These are phyloP conservation scores for Tachyglossus aculeatus DNA, from an alignment of 2,797 vertebrate genomes.

Conservation along the genomic window DNA sequence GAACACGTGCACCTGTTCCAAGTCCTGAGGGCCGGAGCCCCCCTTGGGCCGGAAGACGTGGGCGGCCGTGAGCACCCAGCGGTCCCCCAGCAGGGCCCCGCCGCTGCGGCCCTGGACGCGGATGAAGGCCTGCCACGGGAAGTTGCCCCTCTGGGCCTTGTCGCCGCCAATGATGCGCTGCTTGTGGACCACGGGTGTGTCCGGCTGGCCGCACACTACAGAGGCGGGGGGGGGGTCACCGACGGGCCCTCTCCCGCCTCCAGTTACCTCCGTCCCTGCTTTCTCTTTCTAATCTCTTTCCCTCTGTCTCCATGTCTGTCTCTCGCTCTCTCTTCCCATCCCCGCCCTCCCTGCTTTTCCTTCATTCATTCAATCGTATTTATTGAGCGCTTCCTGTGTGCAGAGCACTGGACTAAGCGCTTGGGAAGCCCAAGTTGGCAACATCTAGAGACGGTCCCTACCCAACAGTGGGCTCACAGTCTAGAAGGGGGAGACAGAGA, in stretches of 20 bases:
- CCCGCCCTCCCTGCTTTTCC: neutral
- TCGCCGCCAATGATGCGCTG: constrained; percentile 69
- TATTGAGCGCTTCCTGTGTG: too few relatives aligned
- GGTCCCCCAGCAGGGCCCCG: constrained; percentile 72
- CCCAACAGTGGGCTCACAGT: too few relatives aligned
- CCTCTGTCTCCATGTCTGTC: too few relatives aligned
- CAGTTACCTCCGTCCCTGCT: neutral
- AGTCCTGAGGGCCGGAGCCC: neutral
- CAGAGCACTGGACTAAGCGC: too few relatives aligned
- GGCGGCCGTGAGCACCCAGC: constrained; percentile 79
- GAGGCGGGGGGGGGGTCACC: neutral
- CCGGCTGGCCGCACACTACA: constrained; percentile 76
- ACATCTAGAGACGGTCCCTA: too few relatives aligned
- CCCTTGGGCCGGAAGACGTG: constrained; percentile 70
- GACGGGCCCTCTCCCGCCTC: neutral
- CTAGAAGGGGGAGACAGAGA: too few relatives aligned
- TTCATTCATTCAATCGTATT: too few relatives aligned
- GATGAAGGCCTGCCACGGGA: constrained; percentile 77
- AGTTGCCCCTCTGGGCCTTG: constrained; percentile 62
- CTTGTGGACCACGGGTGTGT: constrained; percentile 31
- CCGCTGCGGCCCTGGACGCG: constrained; percentile 60
- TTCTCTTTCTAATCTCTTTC: too few relatives aligned
- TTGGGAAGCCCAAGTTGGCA: too few relatives aligned
- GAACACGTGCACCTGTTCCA: constrained; percentile 43
- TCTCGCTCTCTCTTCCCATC: neutral